phyloP scores from a whole-genome alignment of 2,113 vertebrate genomes.

The Lophotis ruficrista region DNA sequence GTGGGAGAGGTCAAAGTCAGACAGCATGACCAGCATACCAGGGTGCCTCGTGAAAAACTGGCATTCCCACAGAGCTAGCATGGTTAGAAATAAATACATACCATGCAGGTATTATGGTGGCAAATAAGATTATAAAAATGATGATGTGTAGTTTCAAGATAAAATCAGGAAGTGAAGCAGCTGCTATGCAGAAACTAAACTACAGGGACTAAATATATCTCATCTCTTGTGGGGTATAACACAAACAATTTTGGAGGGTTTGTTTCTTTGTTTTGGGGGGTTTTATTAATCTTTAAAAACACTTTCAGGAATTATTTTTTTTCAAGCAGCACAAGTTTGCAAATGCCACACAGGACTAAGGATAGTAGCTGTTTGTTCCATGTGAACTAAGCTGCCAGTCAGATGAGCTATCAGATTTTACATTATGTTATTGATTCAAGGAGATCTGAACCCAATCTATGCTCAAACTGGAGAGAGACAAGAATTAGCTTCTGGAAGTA shows the following conservation, averaged over 20 bases:
- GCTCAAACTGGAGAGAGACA: background rate
- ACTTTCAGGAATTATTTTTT: background rate
- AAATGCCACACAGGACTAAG: background rate
- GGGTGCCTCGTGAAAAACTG: background rate
- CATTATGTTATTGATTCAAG: background rate
- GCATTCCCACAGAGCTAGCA: background rate
- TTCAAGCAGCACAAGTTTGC: background rate
- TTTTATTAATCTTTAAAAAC: background rate
- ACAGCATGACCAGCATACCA: background rate
- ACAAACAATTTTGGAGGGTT: background rate
- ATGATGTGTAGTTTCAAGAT: background rate
- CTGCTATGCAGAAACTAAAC: background rate
- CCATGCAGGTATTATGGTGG: background rate
- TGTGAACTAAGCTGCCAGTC: background rate
- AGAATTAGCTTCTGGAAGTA: background rate
- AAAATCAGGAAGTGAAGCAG: conserved; percentile 15
- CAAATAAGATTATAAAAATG: background rate
- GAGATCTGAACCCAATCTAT: background rate
- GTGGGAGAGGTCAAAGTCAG: background rate
- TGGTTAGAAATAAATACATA: background rate
- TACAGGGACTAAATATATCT: background rate
- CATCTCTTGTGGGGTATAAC: background rate
- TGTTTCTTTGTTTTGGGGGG: background rate
- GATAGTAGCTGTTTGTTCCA: background rate
- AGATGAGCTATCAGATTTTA: background rate